Evolutionary conservation across 1,140 invertebrate species (phyloP).

Genomic region (Pararge aegeria): DNA sequence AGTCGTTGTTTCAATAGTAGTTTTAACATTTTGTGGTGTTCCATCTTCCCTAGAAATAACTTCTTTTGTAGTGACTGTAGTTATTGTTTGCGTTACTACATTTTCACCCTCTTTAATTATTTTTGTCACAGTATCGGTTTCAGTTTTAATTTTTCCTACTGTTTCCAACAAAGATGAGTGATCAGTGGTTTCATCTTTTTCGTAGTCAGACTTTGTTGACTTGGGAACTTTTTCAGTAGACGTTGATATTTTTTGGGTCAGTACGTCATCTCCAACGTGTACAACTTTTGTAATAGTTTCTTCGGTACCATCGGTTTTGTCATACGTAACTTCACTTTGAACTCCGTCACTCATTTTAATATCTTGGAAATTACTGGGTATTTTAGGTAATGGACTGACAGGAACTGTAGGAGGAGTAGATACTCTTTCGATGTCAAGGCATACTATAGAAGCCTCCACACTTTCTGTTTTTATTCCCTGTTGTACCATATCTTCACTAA

Average conservation of each 20-base stretch:
- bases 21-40: conserved; percentile 78
- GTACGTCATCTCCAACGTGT: conserved; percentile 73
- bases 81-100: conserved; percentile 77
- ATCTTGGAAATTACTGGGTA: conserved; percentile 59
- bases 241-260: conserved; percentile 77
- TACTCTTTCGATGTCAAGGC: conserved; percentile 56
- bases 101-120: conserved; percentile 79
- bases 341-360: conserved; percentile 63
- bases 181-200: conserved; percentile 50
- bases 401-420: conserved; percentile 81
- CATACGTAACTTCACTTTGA: conserved; percentile 70
- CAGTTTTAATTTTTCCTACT: conserved; percentile 76
- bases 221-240: conserved; percentile 74
- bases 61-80: conserved; percentile 78
- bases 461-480: conserved; percentile 68
- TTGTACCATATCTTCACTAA: conserved; percentile 56
- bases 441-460: conserved; percentile 41
- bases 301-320: conserved; percentile 62
- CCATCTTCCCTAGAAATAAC: conserved; percentile 77
- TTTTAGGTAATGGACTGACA: conserved; percentile 78
- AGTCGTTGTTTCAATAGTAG: conserved; percentile 79
- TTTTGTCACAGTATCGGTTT: conserved; percentile 77
- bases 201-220: conserved; percentile 41
- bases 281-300: conserved; percentile 76
- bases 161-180: conserved; percentile 66